Evolutionary conservation across 2,797 vertebrate genomes (phyloP).

Genomic region (Rhabdomys pumilio): DNA sequence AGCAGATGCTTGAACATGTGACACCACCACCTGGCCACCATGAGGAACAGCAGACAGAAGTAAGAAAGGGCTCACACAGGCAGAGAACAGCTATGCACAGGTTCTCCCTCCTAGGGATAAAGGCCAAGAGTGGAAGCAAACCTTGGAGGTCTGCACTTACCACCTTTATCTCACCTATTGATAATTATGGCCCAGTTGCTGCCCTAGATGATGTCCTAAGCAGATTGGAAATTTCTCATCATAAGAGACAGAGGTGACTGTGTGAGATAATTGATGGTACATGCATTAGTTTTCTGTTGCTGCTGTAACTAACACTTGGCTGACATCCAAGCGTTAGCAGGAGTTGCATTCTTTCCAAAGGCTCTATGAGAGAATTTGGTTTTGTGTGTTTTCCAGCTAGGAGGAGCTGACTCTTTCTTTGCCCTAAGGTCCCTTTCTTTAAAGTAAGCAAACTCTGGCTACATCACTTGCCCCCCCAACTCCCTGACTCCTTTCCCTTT

Average conservation of each 20-base stretch:
- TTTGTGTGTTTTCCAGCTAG: neutral
- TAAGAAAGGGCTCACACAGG: rapidly evolving
- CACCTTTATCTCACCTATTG: neutral
- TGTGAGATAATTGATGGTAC: neutral
- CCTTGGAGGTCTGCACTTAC: neutral
- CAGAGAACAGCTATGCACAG: neutral
- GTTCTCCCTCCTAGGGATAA: neutral
- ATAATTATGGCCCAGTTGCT: neutral
- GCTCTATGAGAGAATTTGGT: neutral
- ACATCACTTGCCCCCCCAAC: neutral
- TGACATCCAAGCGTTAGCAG: neutral
- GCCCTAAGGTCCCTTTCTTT: neutral
- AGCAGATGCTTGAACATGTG: neutral
- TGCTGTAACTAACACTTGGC: neutral
- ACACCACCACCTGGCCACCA: neutral
- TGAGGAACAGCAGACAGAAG: neutral
- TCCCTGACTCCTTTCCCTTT: neutral
- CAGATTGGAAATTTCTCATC: neutral
- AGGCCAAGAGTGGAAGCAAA: neutral
- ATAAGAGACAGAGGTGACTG: neutral
- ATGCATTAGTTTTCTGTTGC: neutral
- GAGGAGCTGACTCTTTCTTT: neutral
- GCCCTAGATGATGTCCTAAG: neutral
- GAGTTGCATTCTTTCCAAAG: neutral
- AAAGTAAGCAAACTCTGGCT: neutral